Evolutionary conservation across 2,888 invertebrate species (phyloP).

Genomic region (Polietes domitor): DNA sequence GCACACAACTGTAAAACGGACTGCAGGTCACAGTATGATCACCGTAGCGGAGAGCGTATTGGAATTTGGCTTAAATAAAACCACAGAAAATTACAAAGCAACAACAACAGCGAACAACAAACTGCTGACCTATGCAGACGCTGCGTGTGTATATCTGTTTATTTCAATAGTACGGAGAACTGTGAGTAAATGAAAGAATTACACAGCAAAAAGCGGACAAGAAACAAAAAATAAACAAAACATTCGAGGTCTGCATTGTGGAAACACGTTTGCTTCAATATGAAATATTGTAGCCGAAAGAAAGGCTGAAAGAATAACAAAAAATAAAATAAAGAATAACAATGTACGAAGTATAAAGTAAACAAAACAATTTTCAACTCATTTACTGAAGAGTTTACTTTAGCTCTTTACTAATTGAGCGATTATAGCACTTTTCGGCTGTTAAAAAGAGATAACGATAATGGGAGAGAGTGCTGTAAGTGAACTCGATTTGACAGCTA

Average conservation of each 20-base stretch:
- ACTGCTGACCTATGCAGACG: constrained; percentile 50
- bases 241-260: background rate
- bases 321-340: background rate
- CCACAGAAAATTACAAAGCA: constrained; percentile 39
- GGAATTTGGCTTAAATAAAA: constrained; percentile 27
- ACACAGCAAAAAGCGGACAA: background rate
- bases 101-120: background rate
- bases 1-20: background rate
- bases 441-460: background rate
- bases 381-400: background rate
- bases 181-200: background rate
- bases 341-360: background rate
- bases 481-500: background rate
- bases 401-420: background rate
- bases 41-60: background rate
- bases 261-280: background rate
- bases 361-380: background rate
- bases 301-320: background rate
- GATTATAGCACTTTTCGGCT: background rate
- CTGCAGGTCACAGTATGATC: constrained; percentile 3
- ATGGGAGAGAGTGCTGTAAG: background rate
- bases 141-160: background rate
- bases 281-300: background rate
- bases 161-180: background rate
- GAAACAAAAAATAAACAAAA: background rate